Evolutionary conservation across 1,140 invertebrate species (phyloP), one percentile per base, ranked within the genome.

Genomic region (Tetramorium alpestre): DNA sequence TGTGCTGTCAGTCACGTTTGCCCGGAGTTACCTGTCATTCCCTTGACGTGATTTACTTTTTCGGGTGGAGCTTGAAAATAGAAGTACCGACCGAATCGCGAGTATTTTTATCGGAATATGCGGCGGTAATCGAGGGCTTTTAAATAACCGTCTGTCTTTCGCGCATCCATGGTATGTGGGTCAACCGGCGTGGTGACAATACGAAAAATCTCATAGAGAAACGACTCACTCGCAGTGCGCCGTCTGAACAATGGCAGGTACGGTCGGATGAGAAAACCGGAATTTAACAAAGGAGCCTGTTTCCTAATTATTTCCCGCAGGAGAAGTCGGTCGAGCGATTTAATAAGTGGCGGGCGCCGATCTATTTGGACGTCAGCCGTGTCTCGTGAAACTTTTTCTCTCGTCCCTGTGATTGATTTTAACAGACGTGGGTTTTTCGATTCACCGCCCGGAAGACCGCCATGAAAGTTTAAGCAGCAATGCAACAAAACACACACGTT

Each of bases 201-300:
- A 81, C 64, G 62, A 69, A 86, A 86, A 86, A 86, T 81, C 64
- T 69, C 77, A 86, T 69, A 80, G 75, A 80, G 75, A 86, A 81
- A 60, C n/a, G 18, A 60, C 25, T 47, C 25, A 25, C 3, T 41
- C 33, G 47, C 22, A 16, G 25, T 58, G 33, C 49, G 13, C 33
- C 33, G 25, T 38, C 2, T 10, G 18, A 18, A 81, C 54, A 67
- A 58, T 56, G 41, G 47, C 54, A 33, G 33, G 8, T 33, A 58
- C 49, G 22, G 33, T 10, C 2, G 44, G 18, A 47, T 22, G 64
- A 33, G 47, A 28, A 49, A 56, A 22, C 13, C 51, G 62, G 54
- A 58, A 82, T 86, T 69, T 49, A 69, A 81, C 85, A 67, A 69
- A 82, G 58, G 44, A 38, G 4, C 51, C 77, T 56, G 25, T 58